Base-by-base conservation (phyloP, 2,888 invertebrate genomes). In the Microplitis deprimator region DNA sequence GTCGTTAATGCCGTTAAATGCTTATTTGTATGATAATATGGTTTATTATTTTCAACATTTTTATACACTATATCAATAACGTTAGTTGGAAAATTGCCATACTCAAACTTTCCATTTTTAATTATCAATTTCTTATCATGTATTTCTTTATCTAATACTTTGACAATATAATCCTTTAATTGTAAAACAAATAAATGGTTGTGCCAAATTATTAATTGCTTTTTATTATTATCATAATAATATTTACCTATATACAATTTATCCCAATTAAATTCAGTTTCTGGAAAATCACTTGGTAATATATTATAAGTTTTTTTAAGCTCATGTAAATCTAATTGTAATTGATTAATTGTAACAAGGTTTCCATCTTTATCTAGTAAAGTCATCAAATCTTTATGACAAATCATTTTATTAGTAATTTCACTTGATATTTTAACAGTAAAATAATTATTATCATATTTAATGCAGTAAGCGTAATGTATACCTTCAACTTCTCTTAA, bases 101-200 rank as follows among this genome's bases (percentile, higher is more conserved):
- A 20, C 13, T 8, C 13, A 13, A 65, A 65, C 20, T 65, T 17
- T 8, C 65, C 65, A 29, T 38, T 29, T 0, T 29, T 1, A 20
- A 20, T 17, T n/a, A 1, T 62, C 3, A 62, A 17, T 7, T 16
- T 16, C 1, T 62, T 62, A 5, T 1, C 1, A 5, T 17, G 3
- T 17, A 6, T 17, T 65, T 17, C 65, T 2, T 29, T 10, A 0
- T 65, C 1, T 4, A 29, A 50, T 50, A 13, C 13, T 50, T 50
- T 2, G 0, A 5, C 4, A 13, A 13, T 50, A 10, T 13, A 4
- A 50, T 13, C 8, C 5, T 50, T 8, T 50, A 50, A 50, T 50
- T 50, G 6, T 13, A 50, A 13, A 29, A 65, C 29, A 65, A 65
- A 65, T 10, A 65, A 65, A 65, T 65, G 65, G 13, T 65, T 10